phyloP scores from a whole-genome alignment of 1,140 invertebrate species.

The Drosophila sp. region DNA sequence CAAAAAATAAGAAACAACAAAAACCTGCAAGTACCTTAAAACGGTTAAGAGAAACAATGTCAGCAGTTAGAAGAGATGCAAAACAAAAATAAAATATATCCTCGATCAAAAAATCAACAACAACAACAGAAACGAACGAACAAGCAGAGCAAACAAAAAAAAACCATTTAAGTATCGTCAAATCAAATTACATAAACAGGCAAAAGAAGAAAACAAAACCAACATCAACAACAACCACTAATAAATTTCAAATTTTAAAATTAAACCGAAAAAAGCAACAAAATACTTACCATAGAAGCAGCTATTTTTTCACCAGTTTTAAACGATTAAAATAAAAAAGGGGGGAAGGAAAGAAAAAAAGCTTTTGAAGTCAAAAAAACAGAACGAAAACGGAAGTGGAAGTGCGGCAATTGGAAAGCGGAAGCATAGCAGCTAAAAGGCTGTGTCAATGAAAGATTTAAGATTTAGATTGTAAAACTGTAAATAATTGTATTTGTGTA shows the following conservation, averaged over 20 bases:
- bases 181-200: conserved; percentile 66
- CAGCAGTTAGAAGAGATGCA: conserved; percentile 21
- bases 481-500: conserved; percentile 74
- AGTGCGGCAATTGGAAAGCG: not conserved
- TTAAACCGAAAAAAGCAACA: conserved; percentile 52
- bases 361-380: conserved; percentile 3
- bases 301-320: conserved; percentile 82
- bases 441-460: conserved; percentile 30
- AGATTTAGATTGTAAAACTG: conserved; percentile 53
- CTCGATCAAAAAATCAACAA: conserved; percentile 11
- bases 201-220: not conserved
- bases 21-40: conserved; percentile 23
- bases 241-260: conserved; percentile 64
- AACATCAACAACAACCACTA: not conserved
- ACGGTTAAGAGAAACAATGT: conserved; percentile 20
- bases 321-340: conserved; percentile 43
- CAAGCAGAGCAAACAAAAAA: conserved; percentile 23
- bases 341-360: conserved; percentile 1
- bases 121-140: conserved; percentile 31
- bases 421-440: not conserved
- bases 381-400: not conserved
- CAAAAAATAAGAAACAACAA: conserved; percentile 29
- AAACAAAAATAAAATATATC: conserved; percentile 9
- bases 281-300: conserved; percentile 71
- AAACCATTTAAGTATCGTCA: conserved; percentile 51